Conservation (phyloP, 2,113 vertebrate species). For the Osmerus eperlanus region DNA sequence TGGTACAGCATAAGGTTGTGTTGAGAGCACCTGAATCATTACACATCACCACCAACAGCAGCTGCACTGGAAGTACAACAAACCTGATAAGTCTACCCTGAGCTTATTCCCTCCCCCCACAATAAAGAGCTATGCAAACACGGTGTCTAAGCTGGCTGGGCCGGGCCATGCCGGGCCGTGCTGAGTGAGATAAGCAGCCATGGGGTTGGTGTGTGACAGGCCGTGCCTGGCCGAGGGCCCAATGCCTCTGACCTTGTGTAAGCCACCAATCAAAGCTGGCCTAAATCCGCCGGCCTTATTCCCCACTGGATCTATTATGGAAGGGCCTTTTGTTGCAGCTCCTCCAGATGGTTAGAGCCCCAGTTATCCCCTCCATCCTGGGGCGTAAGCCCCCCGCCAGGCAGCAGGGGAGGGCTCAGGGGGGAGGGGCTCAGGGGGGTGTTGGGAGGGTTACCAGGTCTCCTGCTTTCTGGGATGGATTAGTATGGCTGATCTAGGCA, state of each 20-base stretch:
- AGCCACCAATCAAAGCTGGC: slow-evolving; percentile 70
- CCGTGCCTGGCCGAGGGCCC: slow-evolving; percentile 59
- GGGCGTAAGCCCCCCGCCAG: slow-evolving; percentile 54
- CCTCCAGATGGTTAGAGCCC: slow-evolving; percentile 64
- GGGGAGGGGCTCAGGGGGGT: slow-evolving; percentile 1
- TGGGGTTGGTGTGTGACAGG: slow-evolving; percentile 17
- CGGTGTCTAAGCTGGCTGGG: slow-evolving; percentile 29
- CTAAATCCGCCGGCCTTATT: slow-evolving; percentile 61
- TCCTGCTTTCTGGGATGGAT: slow-evolving; percentile 43
- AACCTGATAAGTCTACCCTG: too few species aligned
- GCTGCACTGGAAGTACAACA: slow-evolving; percentile 14
- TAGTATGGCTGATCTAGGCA: slow-evolving; percentile 49
- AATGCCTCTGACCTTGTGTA: slow-evolving; percentile 69
- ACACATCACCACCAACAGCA: slow-evolving; percentile 22
- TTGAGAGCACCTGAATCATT: background rate
- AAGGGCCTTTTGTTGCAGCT: slow-evolving; percentile 59
- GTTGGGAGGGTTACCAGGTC: slow-evolving; percentile 35
- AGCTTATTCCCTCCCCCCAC: slow-evolving; percentile 4
- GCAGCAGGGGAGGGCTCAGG: slow-evolving; percentile 49
- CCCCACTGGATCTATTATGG: slow-evolving; percentile 53
- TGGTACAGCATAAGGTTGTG: background rate
- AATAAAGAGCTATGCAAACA: slow-evolving; percentile 47
- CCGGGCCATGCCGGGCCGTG: background rate
- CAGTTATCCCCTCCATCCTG: slow-evolving; percentile 38
- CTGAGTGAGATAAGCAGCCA: slow-evolving; percentile 30